phyloP scores from a whole-genome alignment of 2,888 invertebrate species.

The Tetragonisca angustula region DNA sequence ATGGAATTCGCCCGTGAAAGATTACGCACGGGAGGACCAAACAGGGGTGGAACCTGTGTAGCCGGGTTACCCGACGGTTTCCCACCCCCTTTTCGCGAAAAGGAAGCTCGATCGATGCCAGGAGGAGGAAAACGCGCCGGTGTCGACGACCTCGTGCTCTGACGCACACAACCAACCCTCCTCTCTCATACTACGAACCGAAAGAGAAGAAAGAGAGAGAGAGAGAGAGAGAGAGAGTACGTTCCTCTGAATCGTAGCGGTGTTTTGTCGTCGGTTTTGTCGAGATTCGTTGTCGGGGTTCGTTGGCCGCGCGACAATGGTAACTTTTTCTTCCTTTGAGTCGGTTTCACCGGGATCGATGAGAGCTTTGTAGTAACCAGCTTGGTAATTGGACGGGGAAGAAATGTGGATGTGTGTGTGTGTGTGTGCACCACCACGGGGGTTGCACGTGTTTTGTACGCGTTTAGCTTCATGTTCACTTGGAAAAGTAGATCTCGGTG shows the following conservation, averaged over 20 bases:
- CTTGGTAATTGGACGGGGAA: background rate
- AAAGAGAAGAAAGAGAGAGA: background rate
- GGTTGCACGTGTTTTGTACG: background rate
- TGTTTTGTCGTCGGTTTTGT: slow-evolving; percentile 37
- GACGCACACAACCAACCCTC: slow-evolving; percentile 42
- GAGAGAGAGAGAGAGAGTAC: background rate
- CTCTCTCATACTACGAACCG: background rate
- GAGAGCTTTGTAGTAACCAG: background rate
- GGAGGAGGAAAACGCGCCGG: slow-evolving; percentile 53
- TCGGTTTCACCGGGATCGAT: background rate
- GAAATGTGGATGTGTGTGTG: background rate
- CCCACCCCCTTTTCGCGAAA: slow-evolving; percentile 35
- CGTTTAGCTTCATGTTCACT: background rate
- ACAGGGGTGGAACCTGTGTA: background rate
- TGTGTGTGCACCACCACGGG: too few species aligned
- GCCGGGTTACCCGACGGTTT: slow-evolving; percentile 1
- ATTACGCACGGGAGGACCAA: slow-evolving; percentile 20
- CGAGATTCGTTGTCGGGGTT: slow-evolving; percentile 17
- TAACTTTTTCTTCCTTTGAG: slow-evolving; percentile 3
- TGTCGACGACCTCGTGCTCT: slow-evolving; percentile 57
- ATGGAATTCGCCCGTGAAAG: slow-evolving; percentile 22
- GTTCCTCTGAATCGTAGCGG: slow-evolving; percentile 33
- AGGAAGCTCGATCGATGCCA: slow-evolving; percentile 59
- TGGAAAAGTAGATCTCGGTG: background rate
- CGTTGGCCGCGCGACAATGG: slow-evolving; percentile 25